A percentile compares a stretch with the other conserved stretches of the same genome.
Evolutionary conservation across 2,113 vertebrate species (phyloP).

Genomic region (Suricata suricatta): DNA sequence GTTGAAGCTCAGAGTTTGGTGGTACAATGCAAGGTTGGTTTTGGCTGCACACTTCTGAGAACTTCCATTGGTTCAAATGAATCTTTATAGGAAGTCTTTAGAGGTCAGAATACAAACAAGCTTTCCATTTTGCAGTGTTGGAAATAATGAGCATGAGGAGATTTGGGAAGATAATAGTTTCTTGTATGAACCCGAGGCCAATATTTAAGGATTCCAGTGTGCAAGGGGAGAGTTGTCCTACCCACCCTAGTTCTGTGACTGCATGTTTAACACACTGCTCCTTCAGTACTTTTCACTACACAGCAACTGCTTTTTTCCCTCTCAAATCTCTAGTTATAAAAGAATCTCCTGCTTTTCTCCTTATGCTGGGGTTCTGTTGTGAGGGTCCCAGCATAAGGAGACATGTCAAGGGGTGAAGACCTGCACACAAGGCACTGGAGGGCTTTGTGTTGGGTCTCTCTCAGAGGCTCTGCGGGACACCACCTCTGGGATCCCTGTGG

Average conservation of each 20-base stretch:
- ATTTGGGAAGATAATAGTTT: background rate
- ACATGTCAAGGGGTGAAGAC: too few species aligned
- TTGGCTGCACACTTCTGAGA: background rate
- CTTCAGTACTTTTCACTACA: background rate
- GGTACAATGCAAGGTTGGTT: background rate
- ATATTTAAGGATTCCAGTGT: background rate
- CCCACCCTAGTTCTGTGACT: too few species aligned
- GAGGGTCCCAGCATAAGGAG: background rate
- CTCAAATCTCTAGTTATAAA: background rate
- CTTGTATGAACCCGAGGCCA: background rate
- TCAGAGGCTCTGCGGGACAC: background rate
- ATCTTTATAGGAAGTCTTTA: background rate
- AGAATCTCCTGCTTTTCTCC: background rate
- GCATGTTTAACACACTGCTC: background rate
- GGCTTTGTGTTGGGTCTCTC: background rate
- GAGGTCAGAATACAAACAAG: background rate
- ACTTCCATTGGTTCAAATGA: background rate
- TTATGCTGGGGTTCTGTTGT: background rate
- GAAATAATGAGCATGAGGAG: background rate
- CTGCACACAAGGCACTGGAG: accelerated
- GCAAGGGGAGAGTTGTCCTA: background rate
- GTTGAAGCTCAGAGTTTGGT: background rate
- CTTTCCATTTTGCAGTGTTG: background rate
- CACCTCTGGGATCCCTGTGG: background rate
- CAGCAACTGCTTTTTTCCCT: background rate